These are phyloP conservation scores for Gymnoscopelus microlampas DNA, from an alignment of 2,797 vertebrate genomes.

Conservation along the genomic window DNA sequence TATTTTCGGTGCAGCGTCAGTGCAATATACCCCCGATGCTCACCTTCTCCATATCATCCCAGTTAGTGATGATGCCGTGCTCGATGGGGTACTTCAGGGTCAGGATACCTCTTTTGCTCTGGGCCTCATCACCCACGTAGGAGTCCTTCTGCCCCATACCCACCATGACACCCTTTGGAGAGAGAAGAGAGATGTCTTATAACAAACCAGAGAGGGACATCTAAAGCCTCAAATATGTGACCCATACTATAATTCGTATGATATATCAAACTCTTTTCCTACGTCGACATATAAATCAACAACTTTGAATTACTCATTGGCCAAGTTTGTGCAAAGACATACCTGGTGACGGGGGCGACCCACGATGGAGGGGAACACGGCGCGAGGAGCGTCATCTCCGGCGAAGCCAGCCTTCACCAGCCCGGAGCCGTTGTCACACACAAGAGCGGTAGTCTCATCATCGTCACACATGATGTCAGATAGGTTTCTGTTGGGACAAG, in stretches of 20 bases:
- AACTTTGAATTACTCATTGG: neutral
- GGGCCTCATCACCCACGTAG: constrained; percentile 89
- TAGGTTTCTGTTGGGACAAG: constrained; percentile 18
- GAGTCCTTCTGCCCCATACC: constrained; percentile 92
- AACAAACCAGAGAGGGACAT: neutral
- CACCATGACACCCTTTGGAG: constrained; percentile 87
- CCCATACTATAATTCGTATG: neutral
- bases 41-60: constrained; percentile 88
- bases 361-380: constrained; percentile 89
- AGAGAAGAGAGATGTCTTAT: neutral
- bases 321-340: constrained; percentile 5
- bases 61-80: constrained; percentile 90
- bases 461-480: constrained; percentile 87
- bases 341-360: constrained; percentile 91
- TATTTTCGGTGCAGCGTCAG: too few relatives aligned
- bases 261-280: neutral
- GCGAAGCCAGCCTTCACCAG: constrained; percentile 90
- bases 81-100: constrained; percentile 90
- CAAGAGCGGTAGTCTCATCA: constrained; percentile 89
- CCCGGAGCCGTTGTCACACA: constrained; percentile 90
- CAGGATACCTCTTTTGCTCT: constrained; percentile 89
- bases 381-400: constrained; percentile 87
- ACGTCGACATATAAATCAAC: neutral
- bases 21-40: too few relatives aligned
- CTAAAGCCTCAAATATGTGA: too few relatives aligned